A percentile compares a stretch with the other conserved stretches of the same genome.
Conservation (phyloP, 2,888 invertebrate genomes). For the Caenorhabditis sinica region DNA sequence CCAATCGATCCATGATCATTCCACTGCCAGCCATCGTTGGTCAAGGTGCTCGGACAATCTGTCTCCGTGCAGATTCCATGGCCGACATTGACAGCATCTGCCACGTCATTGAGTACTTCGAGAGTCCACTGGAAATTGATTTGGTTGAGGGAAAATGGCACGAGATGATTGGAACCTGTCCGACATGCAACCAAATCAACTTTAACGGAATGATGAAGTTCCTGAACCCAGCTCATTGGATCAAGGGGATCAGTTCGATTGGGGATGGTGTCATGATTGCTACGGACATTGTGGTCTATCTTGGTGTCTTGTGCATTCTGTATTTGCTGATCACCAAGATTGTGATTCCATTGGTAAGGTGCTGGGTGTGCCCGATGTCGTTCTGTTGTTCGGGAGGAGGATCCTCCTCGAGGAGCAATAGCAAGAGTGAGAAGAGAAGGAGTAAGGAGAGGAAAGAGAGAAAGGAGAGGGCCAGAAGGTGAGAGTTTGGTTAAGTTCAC, state of each 20-base stretch:
- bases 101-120: constrained; percentile 75
- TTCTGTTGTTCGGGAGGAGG: neutral
- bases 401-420: constrained; percentile 30
- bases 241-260: constrained; percentile 76
- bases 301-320: constrained; percentile 67
- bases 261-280: constrained; percentile 75
- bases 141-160: constrained; percentile 74
- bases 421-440: constrained; percentile 32
- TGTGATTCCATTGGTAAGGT: constrained; percentile 72
- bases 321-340: constrained; percentile 77
- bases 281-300: constrained; percentile 74
- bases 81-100: constrained; percentile 74
- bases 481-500: neutral
- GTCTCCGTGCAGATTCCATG: constrained; percentile 78
- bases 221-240: constrained; percentile 79
- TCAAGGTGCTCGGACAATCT: constrained; percentile 69
- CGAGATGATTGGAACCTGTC: constrained; percentile 75
- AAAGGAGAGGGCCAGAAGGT: constrained; percentile 35
- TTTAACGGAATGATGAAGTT: constrained; percentile 73
- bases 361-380: constrained; percentile 72
- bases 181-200: constrained; percentile 80
- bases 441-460: constrained; percentile 20
- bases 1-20: constrained; percentile 76
- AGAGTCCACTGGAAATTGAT: constrained; percentile 75
- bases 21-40: constrained; percentile 75